Evolutionary conservation across 2,113 vertebrate species (phyloP).

Genomic region (Apodemus sylvaticus): DNA sequence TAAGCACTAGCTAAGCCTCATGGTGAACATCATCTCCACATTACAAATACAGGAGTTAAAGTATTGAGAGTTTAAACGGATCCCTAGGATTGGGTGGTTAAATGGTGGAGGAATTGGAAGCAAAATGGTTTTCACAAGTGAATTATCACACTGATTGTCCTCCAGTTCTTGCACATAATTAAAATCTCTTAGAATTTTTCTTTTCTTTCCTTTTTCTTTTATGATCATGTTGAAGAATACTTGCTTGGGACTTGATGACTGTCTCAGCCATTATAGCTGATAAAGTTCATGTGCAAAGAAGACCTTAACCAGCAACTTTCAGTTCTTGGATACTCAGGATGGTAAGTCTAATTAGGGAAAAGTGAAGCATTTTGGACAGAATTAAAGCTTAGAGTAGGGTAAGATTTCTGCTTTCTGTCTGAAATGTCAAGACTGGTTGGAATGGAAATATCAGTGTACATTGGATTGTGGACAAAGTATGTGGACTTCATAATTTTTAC

Average conservation of each 20-base stretch:
- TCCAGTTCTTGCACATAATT: not conserved
- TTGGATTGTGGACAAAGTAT: not conserved
- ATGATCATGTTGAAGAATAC: not conserved
- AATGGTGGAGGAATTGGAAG: slow-evolving; percentile 6
- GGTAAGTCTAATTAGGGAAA: not conserved
- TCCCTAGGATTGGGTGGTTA: not conserved
- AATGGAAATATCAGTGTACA: not conserved
- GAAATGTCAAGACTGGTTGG: not conserved
- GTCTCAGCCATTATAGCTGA: not conserved
- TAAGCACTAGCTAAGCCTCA: slow-evolving; percentile 49
- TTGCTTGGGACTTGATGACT: not conserved
- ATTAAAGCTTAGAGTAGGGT: not conserved
- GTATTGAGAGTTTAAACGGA: slow-evolving; percentile 7
- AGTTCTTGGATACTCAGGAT: not conserved
- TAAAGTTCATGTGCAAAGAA: not conserved
- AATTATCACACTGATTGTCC: slow-evolving; percentile 21
- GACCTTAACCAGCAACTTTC: not conserved
- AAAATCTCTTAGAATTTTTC: slow-evolving; percentile 25
- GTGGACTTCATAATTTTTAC: slow-evolving; percentile 25
- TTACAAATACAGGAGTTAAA: slow-evolving; percentile 58
- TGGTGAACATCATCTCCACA: slow-evolving; percentile 14
- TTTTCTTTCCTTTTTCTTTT: not conserved
- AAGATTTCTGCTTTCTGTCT: slow-evolving; percentile 8
- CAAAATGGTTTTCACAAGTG: slow-evolving; percentile 6
- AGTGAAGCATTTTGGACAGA: not conserved